Percentiles rank a stretch among this genome's conserved stretches.
phyloP scores from a whole-genome alignment of 2,113 vertebrate genomes.

The Psittacara wagleri region DNA sequence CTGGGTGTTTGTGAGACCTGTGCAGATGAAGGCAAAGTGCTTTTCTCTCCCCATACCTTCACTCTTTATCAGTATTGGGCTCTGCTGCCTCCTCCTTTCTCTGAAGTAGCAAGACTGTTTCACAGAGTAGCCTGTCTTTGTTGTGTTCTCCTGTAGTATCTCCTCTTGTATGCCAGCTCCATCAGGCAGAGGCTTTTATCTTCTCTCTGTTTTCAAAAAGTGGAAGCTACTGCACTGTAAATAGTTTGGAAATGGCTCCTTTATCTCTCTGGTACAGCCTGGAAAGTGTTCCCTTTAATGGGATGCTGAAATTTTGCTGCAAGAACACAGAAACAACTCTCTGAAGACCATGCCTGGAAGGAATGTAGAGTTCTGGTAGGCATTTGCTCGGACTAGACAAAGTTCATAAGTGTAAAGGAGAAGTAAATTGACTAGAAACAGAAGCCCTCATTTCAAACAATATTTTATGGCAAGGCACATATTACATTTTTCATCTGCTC shows the following conservation, averaged over 20 bases:
- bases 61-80: not conserved
- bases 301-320: not conserved
- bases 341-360: not conserved
- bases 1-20: not conserved
- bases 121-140: not conserved
- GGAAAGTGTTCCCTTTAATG: not conserved
- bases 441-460: not conserved
- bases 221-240: not conserved
- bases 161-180: not conserved
- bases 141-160: not conserved
- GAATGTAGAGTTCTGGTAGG: not conserved
- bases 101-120: not conserved
- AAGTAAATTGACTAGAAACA: not conserved
- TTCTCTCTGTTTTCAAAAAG: not conserved
- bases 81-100: not conserved
- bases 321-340: not conserved
- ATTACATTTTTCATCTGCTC: not conserved
- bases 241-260: not conserved
- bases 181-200: not conserved
- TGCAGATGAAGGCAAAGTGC: not conserved
- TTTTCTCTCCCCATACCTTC: not conserved
- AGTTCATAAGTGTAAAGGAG: not conserved
- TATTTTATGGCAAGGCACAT: not conserved
- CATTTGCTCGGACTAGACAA: not conserved
- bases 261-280: not conserved